These are phyloP conservation scores for Aplodontia rufa DNA, from an alignment of 2,113 vertebrate genomes.

Conservation along the genomic window DNA sequence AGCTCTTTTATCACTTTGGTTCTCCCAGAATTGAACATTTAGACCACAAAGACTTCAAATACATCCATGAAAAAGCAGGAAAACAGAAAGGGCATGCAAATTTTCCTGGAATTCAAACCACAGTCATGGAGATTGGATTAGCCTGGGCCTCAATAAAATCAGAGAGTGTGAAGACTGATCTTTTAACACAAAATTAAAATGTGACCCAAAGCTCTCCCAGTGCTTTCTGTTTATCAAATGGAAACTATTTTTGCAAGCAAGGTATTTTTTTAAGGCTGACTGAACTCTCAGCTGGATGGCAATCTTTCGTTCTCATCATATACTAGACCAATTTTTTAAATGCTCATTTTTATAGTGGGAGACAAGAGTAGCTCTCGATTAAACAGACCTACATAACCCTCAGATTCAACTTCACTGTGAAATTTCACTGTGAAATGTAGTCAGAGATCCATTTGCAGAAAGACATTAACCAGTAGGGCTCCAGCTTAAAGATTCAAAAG, in stretches of 20 bases:
- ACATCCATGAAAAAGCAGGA: constrained; percentile 27
- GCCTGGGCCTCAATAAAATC: constrained; percentile 21
- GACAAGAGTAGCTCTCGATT: constrained; percentile 55
- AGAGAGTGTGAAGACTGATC: constrained; percentile 15
- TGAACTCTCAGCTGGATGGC: constrained; percentile 13
- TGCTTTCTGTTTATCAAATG: background rate
- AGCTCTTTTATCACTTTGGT: constrained; percentile 55
- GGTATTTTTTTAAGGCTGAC: constrained; percentile 43
- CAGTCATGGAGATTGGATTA: constrained; percentile 10
- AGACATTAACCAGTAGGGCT: constrained; percentile 43
- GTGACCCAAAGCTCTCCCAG: background rate
- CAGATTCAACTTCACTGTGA: constrained; percentile 54
- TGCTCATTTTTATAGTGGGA: constrained; percentile 46
- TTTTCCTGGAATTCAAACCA: constrained; percentile 40
- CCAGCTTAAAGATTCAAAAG: background rate
- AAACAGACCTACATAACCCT: constrained; percentile 31
- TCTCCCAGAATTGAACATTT: constrained; percentile 64
- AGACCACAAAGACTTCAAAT: constrained; percentile 51
- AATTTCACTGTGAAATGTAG: constrained; percentile 50
- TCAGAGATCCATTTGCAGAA: background rate
- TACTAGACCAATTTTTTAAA: constrained; percentile 47
- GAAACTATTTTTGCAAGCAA: constrained; percentile 40
- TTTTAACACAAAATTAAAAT: constrained; percentile 55
- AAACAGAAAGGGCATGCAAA: constrained; percentile 40
- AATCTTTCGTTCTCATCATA: constrained; percentile 31